Evolutionary conservation across 2,113 vertebrate genomes (phyloP), one percentile per base, ranked within the genome.

Genomic region (Zosterops japonicus): DNA sequence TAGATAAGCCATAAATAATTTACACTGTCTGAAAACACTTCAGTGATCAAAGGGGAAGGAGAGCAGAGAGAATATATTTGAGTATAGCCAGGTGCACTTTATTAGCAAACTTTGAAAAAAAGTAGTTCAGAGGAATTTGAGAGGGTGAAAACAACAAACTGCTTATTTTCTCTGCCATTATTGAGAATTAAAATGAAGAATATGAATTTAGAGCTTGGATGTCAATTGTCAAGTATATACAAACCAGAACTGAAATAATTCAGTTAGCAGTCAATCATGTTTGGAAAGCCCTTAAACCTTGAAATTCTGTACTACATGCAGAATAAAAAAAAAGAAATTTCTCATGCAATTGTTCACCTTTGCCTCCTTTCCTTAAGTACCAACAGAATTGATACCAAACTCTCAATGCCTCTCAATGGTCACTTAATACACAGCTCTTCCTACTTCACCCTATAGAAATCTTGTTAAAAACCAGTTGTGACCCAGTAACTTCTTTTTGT

Each of bases 251-350:
- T 68, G 13, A 69, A 94, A 89, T 83, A 53, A 75, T 60, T n/a
- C 61, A 35, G 18, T 41, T 76, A 89, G 28, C 56, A 93, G 39
- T 55, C 70, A 92, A 57, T 69, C 39, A 81, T 49, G 7, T 87
- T 69, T 96, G 59, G 31, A 92, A 95, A 96, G 61, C 56, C 36
- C 82, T 90, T 83, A 77, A 88, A 87, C 81, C 69, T 46, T 72
- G 53, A 76, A 87, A 90, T 76, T 82, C 44, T 68, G 24, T 22
- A 84, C 41, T 71, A 90, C n/a, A 56, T 41, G 31, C 31, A 76
- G 53, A 93, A 93, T 44, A 56, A 56, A 91, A 94, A 64, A 4
- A 56, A 78, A 41, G 17, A 33, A 50, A 77, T 85, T 93, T 91
- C 7, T 68, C 29, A 64, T 60, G 21, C 16, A 87, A 28, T 61